Percentiles rank a stretch among this genome's conserved stretches.
Conservation (phyloP, 2,113 vertebrate genomes). For the Platycercus adscitus region DNA sequence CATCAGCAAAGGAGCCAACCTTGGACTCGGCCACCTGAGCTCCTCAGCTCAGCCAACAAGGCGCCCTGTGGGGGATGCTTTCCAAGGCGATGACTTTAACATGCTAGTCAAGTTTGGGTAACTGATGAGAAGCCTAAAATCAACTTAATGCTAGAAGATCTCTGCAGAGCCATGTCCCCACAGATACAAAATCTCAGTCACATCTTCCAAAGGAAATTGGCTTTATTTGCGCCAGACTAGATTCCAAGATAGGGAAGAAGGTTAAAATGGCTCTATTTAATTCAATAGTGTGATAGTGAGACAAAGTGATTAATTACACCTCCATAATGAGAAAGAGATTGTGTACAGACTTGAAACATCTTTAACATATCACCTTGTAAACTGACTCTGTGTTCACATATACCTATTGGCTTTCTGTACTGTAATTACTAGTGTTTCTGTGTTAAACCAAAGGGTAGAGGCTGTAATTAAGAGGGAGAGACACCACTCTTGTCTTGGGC, state of each 20-base stretch:
- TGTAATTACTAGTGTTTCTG: not conserved
- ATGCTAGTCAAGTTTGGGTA: not conserved
- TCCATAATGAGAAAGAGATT: constrained; percentile 44
- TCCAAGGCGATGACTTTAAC: not conserved
- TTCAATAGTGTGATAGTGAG: constrained; percentile 23
- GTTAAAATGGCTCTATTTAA: constrained; percentile 50
- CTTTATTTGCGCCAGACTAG: not conserved
- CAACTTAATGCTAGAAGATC: not conserved
- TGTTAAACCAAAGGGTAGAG: constrained; percentile 9
- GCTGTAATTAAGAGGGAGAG: not conserved
- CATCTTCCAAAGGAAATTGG: constrained; percentile 44
- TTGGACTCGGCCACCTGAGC: not conserved
- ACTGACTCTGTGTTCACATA: not conserved
- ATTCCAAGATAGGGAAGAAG: constrained; percentile 4
- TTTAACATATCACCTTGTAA: constrained; percentile 21
- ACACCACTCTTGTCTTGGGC: not conserved
- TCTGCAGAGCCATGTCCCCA: not conserved
- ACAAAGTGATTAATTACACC: constrained; percentile 29
- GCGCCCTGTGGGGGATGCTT: accelerated
- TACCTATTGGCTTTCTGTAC: not conserved
- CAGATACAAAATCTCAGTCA: constrained; percentile 6
- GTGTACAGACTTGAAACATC: constrained; percentile 1
- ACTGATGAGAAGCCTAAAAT: not conserved
- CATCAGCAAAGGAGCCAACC: not conserved
- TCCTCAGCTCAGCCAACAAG: not conserved